Evolutionary conservation across 2,797 vertebrate genomes (phyloP), one percentile per base, ranked within the genome.

Genomic region (Percopsis omiscomaycus): DNA sequence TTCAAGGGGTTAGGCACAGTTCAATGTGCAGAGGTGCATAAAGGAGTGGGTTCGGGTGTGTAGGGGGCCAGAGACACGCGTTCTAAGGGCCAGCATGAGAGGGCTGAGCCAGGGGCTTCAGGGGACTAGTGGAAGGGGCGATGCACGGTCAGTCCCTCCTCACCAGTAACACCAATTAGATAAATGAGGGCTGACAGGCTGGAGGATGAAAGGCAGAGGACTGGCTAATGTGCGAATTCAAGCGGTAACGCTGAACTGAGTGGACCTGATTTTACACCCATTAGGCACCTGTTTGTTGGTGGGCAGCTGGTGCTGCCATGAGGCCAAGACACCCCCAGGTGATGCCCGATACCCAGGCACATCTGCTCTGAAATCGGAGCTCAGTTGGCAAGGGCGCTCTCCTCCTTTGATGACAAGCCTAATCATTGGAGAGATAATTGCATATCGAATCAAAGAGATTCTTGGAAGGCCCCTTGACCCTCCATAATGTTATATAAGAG

Each of bases 141-240:
- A 77, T 52, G 56, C 74, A 58, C 75, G 89, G 88, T 92, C 88
- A 91, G 75, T 83, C 80, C 86, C 76, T 91, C 89, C 88, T 89
- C 82, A 83, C 78, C 81, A 80, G 71, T 86, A 89, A 91, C 81
- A 86, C 88, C 91, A 93, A 92, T 92, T 93, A 92, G 83, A 86
- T 88, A 89, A 93, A 94, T 90, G 79, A 70, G 79, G 90, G 52
- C 77, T 86, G 92, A 92, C 92, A 92, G 83, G 59, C 56, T 27
- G 6, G 66, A 71, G 84, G 88, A 91, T 91, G 87, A 92, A 93
- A 91, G 90, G 73, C 69, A 78, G 68, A 71, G 65, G 75, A 72
- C 66, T 71, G 85, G 75, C 83, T 89, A 87, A 91, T 83, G 83
- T 56, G 52, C 60, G 45, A 68, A 86, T 78, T 75, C 68, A 74